phyloP scores from a whole-genome alignment of 1,140 invertebrate genomes.

The Danaus melanippus region DNA sequence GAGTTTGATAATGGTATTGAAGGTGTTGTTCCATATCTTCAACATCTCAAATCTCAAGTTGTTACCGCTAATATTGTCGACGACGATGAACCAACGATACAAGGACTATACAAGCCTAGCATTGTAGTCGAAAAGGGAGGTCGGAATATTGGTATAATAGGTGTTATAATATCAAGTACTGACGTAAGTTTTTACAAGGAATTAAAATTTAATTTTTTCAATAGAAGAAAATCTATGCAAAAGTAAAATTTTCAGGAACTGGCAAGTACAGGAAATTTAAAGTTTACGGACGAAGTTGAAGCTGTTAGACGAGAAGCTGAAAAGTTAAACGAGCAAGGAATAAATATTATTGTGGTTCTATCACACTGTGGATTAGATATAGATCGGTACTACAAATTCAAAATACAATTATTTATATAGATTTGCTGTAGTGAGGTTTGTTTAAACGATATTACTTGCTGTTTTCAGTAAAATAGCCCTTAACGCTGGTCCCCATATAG shows the following conservation, averaged over 20 bases:
- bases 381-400: conserved; percentile 65
- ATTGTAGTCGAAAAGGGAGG: conserved; percentile 74
- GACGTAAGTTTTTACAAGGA: conserved; percentile 69
- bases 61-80: conserved; percentile 85
- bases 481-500: conserved; percentile 76
- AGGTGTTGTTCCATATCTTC: conserved; percentile 82
- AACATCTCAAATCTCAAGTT: conserved; percentile 76
- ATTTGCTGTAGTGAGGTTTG: background rate
- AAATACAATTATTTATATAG: background rate
- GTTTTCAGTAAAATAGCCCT: conserved; percentile 76
- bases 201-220: no score
- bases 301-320: conserved; percentile 77
- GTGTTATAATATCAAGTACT: conserved; percentile 82
- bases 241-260: conserved; percentile 64
- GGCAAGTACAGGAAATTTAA: conserved; percentile 74
- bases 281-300: conserved; percentile 79
- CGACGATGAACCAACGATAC: conserved; percentile 77
- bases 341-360: conserved; percentile 85
- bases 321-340: conserved; percentile 73
- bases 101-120: conserved; percentile 75
- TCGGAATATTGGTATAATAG: conserved; percentile 85
- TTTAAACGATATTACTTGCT: conserved; percentile 6
- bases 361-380: conserved; percentile 84
- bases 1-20: conserved; percentile 88
- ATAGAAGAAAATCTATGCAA: no score